Conservation (phyloP, 1,140 invertebrate genomes). For the Anthonomus grandis region DNA sequence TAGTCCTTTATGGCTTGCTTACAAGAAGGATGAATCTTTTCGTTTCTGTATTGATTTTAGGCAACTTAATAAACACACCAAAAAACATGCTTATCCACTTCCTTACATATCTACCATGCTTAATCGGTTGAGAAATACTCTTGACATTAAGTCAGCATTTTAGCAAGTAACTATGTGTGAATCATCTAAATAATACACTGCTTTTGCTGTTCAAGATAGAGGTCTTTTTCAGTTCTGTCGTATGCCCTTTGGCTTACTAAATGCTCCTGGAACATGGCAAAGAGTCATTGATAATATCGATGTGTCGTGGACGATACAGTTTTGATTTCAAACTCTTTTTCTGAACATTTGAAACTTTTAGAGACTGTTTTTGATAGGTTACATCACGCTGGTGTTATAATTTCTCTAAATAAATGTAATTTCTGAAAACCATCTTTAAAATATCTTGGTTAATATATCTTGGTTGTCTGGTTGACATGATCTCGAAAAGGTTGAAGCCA, state of each 20-base stretch:
- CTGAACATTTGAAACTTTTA: constrained; percentile 9
- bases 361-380: constrained; percentile 16
- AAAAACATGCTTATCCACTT: constrained; percentile 39
- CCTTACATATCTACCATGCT: constrained; percentile 41
- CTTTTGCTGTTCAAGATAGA: constrained; percentile 42
- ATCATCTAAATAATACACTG: constrained; percentile 45
- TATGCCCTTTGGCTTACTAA: constrained; percentile 37
- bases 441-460: constrained; percentile 37
- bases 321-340: constrained; percentile 4
- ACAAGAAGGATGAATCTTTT: constrained; percentile 31
- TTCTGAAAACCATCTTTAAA: constrained; percentile 34
- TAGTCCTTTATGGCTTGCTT: constrained; percentile 33
- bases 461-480: constrained; percentile 38
- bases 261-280: constrained; percentile 46
- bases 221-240: constrained; percentile 41
- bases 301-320: no score
- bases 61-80: constrained; percentile 34
- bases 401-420: constrained; percentile 15
- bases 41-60: constrained; percentile 40
- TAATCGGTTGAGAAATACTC: constrained; percentile 31
- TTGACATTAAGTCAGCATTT: constrained; percentile 41
- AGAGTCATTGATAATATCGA: no score
- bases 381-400: constrained; percentile 4
- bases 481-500: constrained; percentile 38
- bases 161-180: constrained; percentile 47